Base-by-base conservation (phyloP, 2,113 vertebrate genomes). In the Upupa epops region DNA sequence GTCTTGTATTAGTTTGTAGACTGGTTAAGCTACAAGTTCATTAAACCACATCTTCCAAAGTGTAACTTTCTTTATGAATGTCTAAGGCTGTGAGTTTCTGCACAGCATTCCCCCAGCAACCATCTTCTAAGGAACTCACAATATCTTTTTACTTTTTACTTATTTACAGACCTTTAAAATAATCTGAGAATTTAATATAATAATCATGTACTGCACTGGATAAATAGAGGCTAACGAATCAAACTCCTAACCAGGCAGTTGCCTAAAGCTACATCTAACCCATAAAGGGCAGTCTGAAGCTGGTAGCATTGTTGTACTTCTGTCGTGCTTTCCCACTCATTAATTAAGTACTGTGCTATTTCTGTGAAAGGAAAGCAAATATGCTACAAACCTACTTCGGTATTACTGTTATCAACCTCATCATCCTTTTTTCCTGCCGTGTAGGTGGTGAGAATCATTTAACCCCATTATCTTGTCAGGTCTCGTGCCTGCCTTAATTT, bases 391-490 rank as follows among this genome's bases (percentile, higher is more conserved):
- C 71, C 37, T 22, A 49, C 42, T 77, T 74, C 60, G 42, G 31
- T 70, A 64, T 83, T 73, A 48, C 66, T 82, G 26, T 71, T 87
- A 71, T 56, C 66, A 84, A 13, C 59, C 20, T 69, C 65, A 64
- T 34, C 70, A 91, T 46, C 21, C 45, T 77, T 8, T 0, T 92
- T 83, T 86, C 59, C 52, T 31, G 22, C 49, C 80, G 77, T 49
- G 76, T 78, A 86, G 86, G 89, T 83, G 76, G 83, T 88, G 21
- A 91, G 72, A 91, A 83, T 92, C 36, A 86, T 86, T 56, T 63
- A 14, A 72, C 8, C 32, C 45, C 63, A 92, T 94, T 94, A 88
- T 86, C 61, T 89, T 92, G 86, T 95, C 91, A 93, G 61, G 49
- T 61, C 40, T 82, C 10, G 4, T 79, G 49, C 58, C 75, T 86